Evolutionary conservation across 2,797 vertebrate species (phyloP), one percentile per base, ranked within the genome.

Genomic region (Erpetoichthys calabaricus): DNA sequence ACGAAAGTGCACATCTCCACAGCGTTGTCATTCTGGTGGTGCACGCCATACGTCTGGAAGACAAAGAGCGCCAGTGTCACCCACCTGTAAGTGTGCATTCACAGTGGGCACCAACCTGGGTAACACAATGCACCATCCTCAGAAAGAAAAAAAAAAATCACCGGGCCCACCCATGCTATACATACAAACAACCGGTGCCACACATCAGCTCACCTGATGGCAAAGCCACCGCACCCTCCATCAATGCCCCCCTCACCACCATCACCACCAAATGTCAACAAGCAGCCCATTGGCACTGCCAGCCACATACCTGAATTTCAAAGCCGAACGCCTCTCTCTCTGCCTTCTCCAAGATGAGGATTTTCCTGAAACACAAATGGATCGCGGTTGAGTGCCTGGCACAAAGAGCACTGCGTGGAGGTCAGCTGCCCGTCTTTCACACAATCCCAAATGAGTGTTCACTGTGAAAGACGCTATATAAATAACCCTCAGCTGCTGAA

Each of bases 1-100:
- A 97, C 90, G 52, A 96, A 97, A 1, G 94, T 97, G 73, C 95
- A 95, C 92, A 97, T 95, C 75, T 97, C 94, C 71, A 97, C 90
- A 0, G 87, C 81, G 74, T 94, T 91, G 59, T 88, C 85, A 64
- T 92, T 87, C 65, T 90, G 86, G 64, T 93, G 93, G 72, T 96
- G 94, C 59, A 97, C 84, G 47, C 94, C 92, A 0, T 97, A 97
- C 0, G 93, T 98, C 94, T 97, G 80, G 47, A 77, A 79, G 47
- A 73, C 10, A 66, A n/a, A 66, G 47, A 58, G 47, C 10, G 4
- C 43, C 44, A 9, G 47, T 44, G 5, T 10, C 5, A 9, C 44
- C n/a, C 41, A 9, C 7, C 44, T 42, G 41, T 5, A 5, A 42
- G 8, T 4, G 44, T 41, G 4, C 4, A 44, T 54, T 42, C 53